phyloP scores from a whole-genome alignment of 1,140 invertebrate species.

The Vanessa tameamea region DNA sequence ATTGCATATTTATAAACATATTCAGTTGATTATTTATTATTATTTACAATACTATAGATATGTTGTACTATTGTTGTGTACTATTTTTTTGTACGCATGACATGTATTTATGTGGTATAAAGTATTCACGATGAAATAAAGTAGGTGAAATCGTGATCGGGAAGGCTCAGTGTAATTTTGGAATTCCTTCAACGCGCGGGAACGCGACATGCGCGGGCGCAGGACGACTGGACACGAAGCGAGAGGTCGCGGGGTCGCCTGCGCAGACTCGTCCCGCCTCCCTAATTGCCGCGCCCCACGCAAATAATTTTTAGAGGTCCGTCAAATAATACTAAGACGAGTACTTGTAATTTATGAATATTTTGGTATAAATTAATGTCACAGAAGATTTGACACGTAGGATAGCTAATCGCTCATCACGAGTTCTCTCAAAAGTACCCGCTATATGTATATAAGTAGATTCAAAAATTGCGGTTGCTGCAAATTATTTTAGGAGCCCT shows the following conservation, averaged over 20 bases:
- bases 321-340: not conserved
- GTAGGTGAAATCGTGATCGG: conserved; percentile 47
- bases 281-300: conserved; percentile 76
- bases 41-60: too few species aligned
- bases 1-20: too few species aligned
- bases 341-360: not conserved
- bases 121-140: conserved; percentile 39
- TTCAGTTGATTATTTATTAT: too few species aligned
- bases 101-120: not conserved
- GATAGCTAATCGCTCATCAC: too few species aligned
- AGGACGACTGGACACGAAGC: conserved; percentile 52
- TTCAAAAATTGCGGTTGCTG: too few species aligned
- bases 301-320: conserved; percentile 75
- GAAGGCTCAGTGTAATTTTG: conserved; percentile 48
- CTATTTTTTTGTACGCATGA: not conserved
- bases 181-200: conserved; percentile 50
- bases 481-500: too few species aligned
- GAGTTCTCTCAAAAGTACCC: too few species aligned
- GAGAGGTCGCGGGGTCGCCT: conserved; percentile 62
- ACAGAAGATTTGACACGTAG: too few species aligned
- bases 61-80: too few species aligned
- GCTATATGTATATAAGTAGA: too few species aligned
- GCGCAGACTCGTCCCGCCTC: conserved; percentile 62
- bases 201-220: conserved; percentile 29
- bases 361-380: too few species aligned